Percentiles rank a stretch among this genome's conserved stretches.
Conservation (phyloP, 2,888 invertebrate species). For the Pseudococcus jackbeardsleyi region DNA sequence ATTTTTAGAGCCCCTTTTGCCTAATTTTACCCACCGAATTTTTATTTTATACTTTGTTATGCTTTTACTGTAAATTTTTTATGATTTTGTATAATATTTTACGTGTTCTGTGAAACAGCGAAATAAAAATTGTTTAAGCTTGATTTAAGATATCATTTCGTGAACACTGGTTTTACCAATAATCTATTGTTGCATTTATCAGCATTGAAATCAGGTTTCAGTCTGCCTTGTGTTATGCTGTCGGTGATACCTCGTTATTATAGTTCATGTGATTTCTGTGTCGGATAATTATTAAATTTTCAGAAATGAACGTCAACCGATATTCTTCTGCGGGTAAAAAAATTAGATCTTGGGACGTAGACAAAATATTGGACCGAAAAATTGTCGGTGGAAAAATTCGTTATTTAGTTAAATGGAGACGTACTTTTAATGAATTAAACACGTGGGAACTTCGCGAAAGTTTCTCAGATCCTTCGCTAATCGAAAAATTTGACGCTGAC, state of each 20-base stretch:
- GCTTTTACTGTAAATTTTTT: conserved; percentile 47
- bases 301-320: background rate
- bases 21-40: conserved; percentile 43
- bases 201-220: background rate
- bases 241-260: background rate
- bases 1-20: conserved; percentile 23
- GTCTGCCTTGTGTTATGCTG: background rate
- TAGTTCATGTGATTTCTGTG: background rate
- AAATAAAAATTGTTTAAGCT: conserved; percentile 36
- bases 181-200: conserved; percentile 16
- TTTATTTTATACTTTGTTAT: conserved; percentile 52
- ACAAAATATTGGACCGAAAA: conserved; percentile 2
- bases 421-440: conserved; percentile 72
- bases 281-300: background rate
- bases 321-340: background rate
- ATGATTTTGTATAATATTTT: conserved; percentile 32
- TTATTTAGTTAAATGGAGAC: conserved; percentile 73
- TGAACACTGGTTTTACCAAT: background rate
- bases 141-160: background rate
- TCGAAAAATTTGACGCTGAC: background rate
- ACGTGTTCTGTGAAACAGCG: conserved; percentile 21
- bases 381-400: background rate
- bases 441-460: conserved; percentile 78
- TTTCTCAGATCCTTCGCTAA: background rate
- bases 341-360: background rate